These are phyloP conservation scores for Peromyscus nudipes DNA, from an alignment of 2,797 vertebrate genomes.

Conservation along the genomic window DNA sequence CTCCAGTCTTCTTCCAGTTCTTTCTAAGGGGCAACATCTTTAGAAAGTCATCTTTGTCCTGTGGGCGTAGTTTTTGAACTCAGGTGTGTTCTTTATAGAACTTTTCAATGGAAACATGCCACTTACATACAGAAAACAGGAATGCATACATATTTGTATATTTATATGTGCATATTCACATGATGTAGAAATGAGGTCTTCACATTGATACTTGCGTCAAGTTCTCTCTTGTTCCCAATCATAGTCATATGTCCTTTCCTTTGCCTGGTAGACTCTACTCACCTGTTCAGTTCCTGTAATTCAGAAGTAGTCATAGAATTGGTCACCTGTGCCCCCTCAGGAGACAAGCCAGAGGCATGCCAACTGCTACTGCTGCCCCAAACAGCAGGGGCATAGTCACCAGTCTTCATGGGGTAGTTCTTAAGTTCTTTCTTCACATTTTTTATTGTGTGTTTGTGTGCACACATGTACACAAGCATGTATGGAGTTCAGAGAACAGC, in stretches of 20 bases:
- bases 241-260: neutral
- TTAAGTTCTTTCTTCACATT: neutral
- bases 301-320: neutral
- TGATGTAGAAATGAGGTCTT: neutral
- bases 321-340: neutral
- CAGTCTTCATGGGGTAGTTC: neutral
- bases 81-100: neutral
- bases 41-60: conserved; percentile 1
- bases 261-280: neutral
- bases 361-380: neutral
- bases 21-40: neutral
- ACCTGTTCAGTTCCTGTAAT: neutral
- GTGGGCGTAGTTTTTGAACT: neutral
- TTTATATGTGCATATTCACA: neutral
- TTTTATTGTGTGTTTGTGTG: neutral
- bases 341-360: neutral
- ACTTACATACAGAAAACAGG: neutral
- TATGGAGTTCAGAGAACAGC: neutral
- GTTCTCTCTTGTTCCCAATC: neutral
- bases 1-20: neutral
- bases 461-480: neutral
- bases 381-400: neutral
- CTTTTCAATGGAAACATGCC: neutral
- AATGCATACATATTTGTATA: neutral
- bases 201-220: neutral